Percentiles rank a stretch among this genome's conserved stretches.
These are phyloP conservation scores for Tinamus guttatus DNA, from an alignment of 2,113 vertebrate genomes.

Conservation along the genomic window DNA sequence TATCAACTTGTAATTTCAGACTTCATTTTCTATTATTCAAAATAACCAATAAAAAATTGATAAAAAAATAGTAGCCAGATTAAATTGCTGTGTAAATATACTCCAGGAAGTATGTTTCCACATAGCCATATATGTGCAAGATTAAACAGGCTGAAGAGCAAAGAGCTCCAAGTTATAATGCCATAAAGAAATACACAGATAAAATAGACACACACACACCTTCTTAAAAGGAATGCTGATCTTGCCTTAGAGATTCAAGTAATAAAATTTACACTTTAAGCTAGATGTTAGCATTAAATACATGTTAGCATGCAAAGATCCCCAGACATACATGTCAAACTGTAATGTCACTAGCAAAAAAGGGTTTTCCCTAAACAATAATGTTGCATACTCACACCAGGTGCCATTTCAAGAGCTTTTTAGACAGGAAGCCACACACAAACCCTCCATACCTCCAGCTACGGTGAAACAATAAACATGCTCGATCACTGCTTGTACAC, in stretches of 20 bases:
- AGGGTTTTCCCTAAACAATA: not conserved
- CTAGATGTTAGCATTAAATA: not conserved
- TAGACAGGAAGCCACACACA: not conserved
- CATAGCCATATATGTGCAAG: not conserved
- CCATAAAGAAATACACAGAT: not conserved
- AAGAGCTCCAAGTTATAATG: constrained; percentile 43
- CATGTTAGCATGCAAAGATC: not conserved
- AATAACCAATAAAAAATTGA: not conserved
- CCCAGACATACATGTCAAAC: not conserved
- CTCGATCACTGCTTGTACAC: not conserved
- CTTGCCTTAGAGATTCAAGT: not conserved
- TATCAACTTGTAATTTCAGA: not conserved
- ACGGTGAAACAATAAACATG: fast-evolving
- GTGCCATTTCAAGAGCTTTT: fast-evolving
- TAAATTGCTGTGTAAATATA: not conserved
- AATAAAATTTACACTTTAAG: not conserved
- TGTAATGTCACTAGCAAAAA: not conserved
- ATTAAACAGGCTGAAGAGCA: constrained; percentile 71
- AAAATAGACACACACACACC: too few species aligned
- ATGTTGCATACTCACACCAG: fast-evolving
- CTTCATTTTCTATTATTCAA: not conserved
- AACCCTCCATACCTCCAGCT: fast-evolving
- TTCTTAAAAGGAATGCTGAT: not conserved
- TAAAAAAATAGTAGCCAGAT: not conserved
- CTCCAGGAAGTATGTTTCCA: not conserved